Base-by-base conservation (phyloP, 2,888 invertebrate genomes). In the Clostera curtula region DNA sequence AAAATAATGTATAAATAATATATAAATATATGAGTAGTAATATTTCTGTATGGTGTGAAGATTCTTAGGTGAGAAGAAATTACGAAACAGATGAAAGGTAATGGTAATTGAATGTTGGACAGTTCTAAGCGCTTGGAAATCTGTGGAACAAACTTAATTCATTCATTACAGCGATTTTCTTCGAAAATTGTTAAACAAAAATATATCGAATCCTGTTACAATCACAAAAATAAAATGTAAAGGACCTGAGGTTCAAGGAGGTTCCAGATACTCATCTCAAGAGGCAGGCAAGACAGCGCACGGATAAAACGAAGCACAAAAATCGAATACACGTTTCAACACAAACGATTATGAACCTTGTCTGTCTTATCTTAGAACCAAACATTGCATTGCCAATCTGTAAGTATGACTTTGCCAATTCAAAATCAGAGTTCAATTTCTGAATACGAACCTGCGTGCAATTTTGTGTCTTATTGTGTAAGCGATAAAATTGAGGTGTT, bases 231-330 rank as follows among this genome's bases (percentile, higher is more conserved):
- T 31, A 34, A 43, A 39, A 44, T 48, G 38, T 32, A 39, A 40
- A 43, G 45, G 32, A 40, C 45, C 49, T 44, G 52, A 56, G 58
- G 53, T 52, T 55, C 56, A 42, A 42, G 54, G 56, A 58, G 61
- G 55, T 56, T 58, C 62, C 56, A 51, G 66, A 64, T 64, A 64
- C 72, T 71, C 64, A 61, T 66, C 65, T 67, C 57, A 57, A 72
- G 69, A 63, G 61, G 59, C 57, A 51, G 56, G 44, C 51, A 56
- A 63, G 60, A 61, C 49, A 53, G 62, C 59, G 59, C 52, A 59
- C 56, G 60, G 62, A 61, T 51, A 57, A 57, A 61, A 65, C 50
- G 52, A 50, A 52, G 49, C 35, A 35, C 39, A 44, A 41, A 43
- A 41, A 49, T 40, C 32, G 23, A 40, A 40, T 31, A 27, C 27